Evolutionary conservation across 1,140 invertebrate genomes (phyloP).

Genomic region (Bombus polaris): DNA sequence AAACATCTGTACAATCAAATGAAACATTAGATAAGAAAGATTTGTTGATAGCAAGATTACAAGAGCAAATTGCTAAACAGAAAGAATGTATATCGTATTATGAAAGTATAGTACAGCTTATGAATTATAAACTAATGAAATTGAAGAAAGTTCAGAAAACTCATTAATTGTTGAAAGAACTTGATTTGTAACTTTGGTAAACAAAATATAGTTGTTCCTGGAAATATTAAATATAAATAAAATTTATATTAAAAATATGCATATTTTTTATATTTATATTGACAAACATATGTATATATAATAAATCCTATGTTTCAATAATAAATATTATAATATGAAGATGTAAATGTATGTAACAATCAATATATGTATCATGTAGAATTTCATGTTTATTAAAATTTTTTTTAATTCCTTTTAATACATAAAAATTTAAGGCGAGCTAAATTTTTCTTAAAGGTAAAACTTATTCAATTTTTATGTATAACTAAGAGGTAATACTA

Average conservation of each 20-base stretch:
- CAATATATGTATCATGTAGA: conserved; percentile 12
- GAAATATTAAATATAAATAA: not conserved
- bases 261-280: not conserved
- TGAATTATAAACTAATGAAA: conserved; percentile 32
- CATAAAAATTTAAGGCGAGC: not conserved
- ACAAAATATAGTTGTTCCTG: not conserved
- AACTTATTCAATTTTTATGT: conserved; percentile 3
- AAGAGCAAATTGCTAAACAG: conserved; percentile 15
- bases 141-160: conserved; percentile 33
- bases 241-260: not conserved
- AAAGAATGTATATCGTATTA: conserved; percentile 26
- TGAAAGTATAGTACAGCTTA: conserved; percentile 22
- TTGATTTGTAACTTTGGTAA: conserved; percentile 13
- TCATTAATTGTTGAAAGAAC: not conserved
- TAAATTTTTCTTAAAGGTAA: not conserved
- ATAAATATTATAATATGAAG: conserved; percentile 4
- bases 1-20: not conserved
- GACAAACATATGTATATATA: not conserved
- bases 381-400: conserved; percentile 26
- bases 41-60: conserved; percentile 30
- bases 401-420: conserved; percentile 12
- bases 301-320: not conserved
- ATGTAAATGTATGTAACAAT: conserved; percentile 24
- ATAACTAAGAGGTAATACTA: not conserved
- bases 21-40: not conserved